Percentiles rank a stretch among this genome's conserved stretches.
phyloP scores from a whole-genome alignment of 2,797 vertebrate genomes.

The Channa striata region DNA sequence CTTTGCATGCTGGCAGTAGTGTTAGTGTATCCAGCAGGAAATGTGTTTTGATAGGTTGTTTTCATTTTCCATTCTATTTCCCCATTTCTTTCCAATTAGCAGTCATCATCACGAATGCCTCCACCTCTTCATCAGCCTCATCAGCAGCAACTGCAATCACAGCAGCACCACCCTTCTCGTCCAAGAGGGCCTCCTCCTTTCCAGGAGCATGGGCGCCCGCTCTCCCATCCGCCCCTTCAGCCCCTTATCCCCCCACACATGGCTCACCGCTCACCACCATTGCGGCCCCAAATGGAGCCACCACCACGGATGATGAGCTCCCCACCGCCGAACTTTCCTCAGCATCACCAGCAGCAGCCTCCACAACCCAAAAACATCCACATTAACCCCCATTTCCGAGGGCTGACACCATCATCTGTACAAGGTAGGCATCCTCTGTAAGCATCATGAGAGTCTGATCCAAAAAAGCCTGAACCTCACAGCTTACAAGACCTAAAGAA shows the following conservation, averaged over 20 bases:
- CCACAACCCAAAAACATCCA: constrained; percentile 98
- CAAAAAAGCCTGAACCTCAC: too few relatives aligned
- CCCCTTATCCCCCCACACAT: constrained; percentile 91
- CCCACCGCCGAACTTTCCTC: constrained; percentile 86
- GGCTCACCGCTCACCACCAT: constrained; percentile 88
- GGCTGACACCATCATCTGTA: constrained; percentile 89
- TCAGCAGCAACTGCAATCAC: constrained; percentile 77
- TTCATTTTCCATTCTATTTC: constrained; percentile 48
- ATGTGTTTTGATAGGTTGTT: constrained; percentile 65
- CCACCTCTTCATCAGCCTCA: constrained; percentile 71
- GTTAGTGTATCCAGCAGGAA: constrained; percentile 29
- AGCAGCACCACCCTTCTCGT: constrained; percentile 81
- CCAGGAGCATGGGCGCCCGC: constrained; percentile 77
- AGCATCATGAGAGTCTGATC: too few relatives aligned
- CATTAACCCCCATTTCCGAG: constrained; percentile 99
- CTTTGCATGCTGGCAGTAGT: constrained; percentile 36
- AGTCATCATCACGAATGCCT: constrained; percentile 76
- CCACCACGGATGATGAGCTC: constrained; percentile 88
- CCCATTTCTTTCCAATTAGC: constrained; percentile 59
- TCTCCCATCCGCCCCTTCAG: constrained; percentile 87
- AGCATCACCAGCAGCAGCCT: constrained; percentile 81
- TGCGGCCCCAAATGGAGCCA: constrained; percentile 89
- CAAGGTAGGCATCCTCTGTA: constrained; percentile 85
- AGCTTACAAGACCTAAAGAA: too few relatives aligned
- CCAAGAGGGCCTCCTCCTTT: constrained; percentile 86